Conservation (phyloP, 2,797 vertebrate genomes). For the Sylvia borin region DNA sequence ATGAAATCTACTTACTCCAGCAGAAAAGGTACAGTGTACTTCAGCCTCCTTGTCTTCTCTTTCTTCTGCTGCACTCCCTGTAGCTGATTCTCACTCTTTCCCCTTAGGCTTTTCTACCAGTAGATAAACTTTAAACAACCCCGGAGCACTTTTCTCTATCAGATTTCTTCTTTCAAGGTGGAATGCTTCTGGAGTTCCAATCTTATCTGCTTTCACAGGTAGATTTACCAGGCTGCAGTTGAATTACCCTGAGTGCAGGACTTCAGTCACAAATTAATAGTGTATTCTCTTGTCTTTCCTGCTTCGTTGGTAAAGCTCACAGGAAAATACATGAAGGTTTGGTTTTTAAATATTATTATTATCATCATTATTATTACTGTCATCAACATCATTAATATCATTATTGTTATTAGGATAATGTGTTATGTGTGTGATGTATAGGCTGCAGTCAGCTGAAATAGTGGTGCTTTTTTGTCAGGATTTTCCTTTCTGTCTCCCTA, state of each 20-base stretch:
- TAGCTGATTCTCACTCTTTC: neutral
- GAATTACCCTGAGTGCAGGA: neutral
- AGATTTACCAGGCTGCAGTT: neutral
- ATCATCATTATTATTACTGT: neutral
- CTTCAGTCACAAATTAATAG: neutral
- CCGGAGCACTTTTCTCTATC: conserved; percentile 43
- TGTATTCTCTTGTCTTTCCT: neutral
- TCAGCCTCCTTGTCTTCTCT: conserved; percentile 44
- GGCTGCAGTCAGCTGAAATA: neutral
- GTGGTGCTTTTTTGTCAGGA: neutral
- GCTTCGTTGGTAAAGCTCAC: neutral
- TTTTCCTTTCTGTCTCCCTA: neutral
- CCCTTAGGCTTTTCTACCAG: conserved; percentile 41
- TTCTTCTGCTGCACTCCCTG: conserved; percentile 19
- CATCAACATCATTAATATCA: neutral
- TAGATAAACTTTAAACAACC: conserved; percentile 58
- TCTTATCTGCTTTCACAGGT: conserved; percentile 39
- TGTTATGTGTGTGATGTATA: neutral
- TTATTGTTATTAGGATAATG: neutral
- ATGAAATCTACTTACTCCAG: conserved; percentile 87
- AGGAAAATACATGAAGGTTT: neutral
- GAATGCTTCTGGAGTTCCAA: conserved; percentile 54
- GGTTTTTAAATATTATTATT: neutral
- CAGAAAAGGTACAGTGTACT: conserved; percentile 82
- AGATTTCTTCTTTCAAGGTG: conserved; percentile 45